phyloP scores from a whole-genome alignment of 2,113 vertebrate genomes.

The Salvelinus alpinus region DNA sequence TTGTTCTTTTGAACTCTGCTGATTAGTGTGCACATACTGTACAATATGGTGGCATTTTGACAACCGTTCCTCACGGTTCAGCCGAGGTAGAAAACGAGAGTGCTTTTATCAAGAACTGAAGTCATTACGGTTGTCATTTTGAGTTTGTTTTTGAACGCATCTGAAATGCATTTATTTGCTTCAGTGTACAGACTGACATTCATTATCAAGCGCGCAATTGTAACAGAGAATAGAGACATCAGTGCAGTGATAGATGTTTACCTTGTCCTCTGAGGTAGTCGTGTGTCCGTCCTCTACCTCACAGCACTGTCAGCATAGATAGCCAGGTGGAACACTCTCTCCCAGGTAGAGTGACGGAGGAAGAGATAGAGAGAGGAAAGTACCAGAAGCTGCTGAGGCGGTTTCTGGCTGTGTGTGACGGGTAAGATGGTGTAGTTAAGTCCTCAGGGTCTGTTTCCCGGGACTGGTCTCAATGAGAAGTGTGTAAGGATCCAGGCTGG shows the following conservation, averaged over 20 bases:
- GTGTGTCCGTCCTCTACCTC: too few relatives aligned
- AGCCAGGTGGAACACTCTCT: too few relatives aligned
- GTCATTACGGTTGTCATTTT: neutral
- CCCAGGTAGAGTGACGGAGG: too few relatives aligned
- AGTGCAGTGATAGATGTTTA: too few relatives aligned
- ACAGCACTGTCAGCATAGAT: too few relatives aligned
- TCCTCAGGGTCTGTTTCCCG: neutral
- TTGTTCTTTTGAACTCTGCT: neutral
- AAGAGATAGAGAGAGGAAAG: neutral
- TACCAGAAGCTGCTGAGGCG: neutral
- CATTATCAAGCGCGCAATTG: too few relatives aligned
- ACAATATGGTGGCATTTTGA: neutral
- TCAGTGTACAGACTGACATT: too few relatives aligned
- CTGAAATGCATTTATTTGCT: too few relatives aligned
- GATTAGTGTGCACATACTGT: neutral
- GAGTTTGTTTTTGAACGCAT: neutral
- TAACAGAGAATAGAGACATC: too few relatives aligned
- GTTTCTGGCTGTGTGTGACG: neutral
- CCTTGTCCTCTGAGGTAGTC: too few relatives aligned
- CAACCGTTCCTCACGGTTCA: neutral
- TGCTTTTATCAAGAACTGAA: neutral
- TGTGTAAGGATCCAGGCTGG: neutral
- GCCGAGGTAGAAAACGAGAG: neutral
- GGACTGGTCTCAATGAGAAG: neutral
- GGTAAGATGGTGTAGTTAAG: neutral